Evolutionary conservation across 1,140 invertebrate genomes (phyloP).

Genomic region (Coelopa frigida): DNA sequence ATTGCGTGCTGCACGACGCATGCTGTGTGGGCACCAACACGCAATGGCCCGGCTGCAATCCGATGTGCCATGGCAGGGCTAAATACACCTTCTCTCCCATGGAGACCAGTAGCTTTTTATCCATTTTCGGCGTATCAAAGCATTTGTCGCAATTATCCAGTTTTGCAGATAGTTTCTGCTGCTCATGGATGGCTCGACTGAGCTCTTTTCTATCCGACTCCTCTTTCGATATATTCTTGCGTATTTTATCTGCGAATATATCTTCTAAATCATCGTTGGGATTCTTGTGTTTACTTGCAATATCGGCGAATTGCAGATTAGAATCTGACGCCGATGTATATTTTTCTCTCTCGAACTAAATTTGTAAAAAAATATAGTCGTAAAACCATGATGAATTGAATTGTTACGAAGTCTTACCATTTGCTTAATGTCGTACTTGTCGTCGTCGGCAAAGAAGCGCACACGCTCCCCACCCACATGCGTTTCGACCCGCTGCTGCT

Average conservation of each 20-base stretch:
- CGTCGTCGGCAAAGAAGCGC: conserved; percentile 86
- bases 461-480: conserved; percentile 65
- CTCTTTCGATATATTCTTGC: conserved; percentile 56
- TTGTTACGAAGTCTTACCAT: conserved; percentile 60
- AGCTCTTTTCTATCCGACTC: conserved; percentile 55
- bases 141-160: conserved; percentile 78
- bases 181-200: conserved; percentile 68
- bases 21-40: conserved; percentile 81
- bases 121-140: conserved; percentile 68
- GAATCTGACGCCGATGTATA: conserved; percentile 71
- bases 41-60: conserved; percentile 82
- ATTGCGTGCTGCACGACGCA: conserved; percentile 61
- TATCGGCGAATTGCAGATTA: conserved; percentile 69
- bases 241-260: conserved; percentile 59
- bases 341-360: conserved; percentile 84
- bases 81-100: conserved; percentile 77
- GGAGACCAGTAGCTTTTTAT: conserved; percentile 82
- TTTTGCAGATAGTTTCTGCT: conserved; percentile 47
- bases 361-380: conserved; percentile 31
- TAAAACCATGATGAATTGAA: too few species aligned
- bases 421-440: conserved; percentile 75
- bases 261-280: conserved; percentile 78
- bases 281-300: conserved; percentile 61
- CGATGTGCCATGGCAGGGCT: conserved; percentile 67
- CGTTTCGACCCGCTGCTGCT: conserved; percentile 59